Evolutionary conservation across 2,797 vertebrate species (phyloP).

Genomic region (Sus cebifrons): DNA sequence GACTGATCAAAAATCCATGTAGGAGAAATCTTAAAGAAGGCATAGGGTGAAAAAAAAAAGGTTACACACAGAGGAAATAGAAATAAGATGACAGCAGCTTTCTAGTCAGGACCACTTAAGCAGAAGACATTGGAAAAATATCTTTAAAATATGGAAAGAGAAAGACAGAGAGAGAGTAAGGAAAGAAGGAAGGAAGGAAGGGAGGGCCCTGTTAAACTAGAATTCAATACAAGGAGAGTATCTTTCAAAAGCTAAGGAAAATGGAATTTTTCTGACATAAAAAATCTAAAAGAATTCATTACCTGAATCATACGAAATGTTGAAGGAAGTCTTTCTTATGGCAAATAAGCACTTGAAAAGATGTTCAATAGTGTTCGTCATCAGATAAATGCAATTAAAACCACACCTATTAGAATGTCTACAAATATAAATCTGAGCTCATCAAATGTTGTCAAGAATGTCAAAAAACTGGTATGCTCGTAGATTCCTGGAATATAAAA

Average conservation of each 20-base stretch:
- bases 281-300: not conserved
- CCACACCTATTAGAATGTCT: not conserved
- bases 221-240: not conserved
- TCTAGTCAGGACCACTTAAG: not conserved
- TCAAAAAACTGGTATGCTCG: not conserved
- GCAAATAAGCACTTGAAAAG: not conserved
- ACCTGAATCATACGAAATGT: not conserved
- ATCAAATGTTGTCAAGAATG: not conserved
- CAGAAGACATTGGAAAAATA: not conserved
- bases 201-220: no score
- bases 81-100: not conserved
- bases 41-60: no score
- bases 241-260: not conserved
- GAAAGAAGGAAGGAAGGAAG: no score
- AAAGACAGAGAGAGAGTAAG: no score
- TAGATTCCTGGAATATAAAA: not conserved
- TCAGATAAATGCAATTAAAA: not conserved
- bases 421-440: not conserved
- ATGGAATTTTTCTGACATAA: not conserved
- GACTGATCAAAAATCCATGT: not conserved
- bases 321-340: not conserved
- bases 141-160: not conserved
- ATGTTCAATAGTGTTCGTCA: not conserved
- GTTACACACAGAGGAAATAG: not conserved
- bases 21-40: not conserved